Conservation (phyloP, 2,797 vertebrate genomes). For the Chloroceryle amazona region DNA sequence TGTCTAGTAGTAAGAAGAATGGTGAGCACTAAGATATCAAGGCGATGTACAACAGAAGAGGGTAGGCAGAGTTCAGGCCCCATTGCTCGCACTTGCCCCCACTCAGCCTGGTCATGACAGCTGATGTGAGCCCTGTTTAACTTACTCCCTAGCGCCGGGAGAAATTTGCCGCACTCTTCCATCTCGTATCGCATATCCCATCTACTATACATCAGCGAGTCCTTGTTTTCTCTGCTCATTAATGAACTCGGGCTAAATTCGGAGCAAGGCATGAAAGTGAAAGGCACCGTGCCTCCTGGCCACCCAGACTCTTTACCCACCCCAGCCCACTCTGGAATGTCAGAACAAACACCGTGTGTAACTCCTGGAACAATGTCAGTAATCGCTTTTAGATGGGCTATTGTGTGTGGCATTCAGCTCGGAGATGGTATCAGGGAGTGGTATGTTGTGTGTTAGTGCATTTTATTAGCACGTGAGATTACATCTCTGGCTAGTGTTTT, state of each 20-base stretch:
- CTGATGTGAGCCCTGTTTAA: fast-evolving
- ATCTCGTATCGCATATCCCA: fast-evolving
- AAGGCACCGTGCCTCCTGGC: not conserved
- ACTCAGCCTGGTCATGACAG: not conserved
- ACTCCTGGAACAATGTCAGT: constrained; percentile 31
- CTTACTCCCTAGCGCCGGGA: not conserved
- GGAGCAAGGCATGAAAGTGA: not conserved
- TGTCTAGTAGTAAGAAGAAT: not conserved
- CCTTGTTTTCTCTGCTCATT: not conserved
- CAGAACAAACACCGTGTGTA: not conserved
- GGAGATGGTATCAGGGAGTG: constrained; percentile 34
- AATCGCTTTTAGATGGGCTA: constrained; percentile 14
- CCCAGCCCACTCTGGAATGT: not conserved
- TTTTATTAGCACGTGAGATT: not conserved
- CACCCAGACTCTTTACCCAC: not conserved
- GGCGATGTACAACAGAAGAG: not conserved
- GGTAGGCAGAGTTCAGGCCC: not conserved
- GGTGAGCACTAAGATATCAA: fast-evolving
- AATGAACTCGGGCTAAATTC: not conserved
- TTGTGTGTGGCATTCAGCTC: constrained; percentile 38
- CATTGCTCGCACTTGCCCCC: not conserved
- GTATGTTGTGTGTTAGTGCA: not conserved
- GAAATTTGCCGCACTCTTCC: not conserved
- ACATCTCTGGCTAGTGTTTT: constrained; percentile 42
- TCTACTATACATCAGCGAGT: fast-evolving